These are phyloP conservation scores for Teleogryllus occipitalis DNA, from an alignment of 1,140 invertebrate genomes.

Conservation along the genomic window DNA sequence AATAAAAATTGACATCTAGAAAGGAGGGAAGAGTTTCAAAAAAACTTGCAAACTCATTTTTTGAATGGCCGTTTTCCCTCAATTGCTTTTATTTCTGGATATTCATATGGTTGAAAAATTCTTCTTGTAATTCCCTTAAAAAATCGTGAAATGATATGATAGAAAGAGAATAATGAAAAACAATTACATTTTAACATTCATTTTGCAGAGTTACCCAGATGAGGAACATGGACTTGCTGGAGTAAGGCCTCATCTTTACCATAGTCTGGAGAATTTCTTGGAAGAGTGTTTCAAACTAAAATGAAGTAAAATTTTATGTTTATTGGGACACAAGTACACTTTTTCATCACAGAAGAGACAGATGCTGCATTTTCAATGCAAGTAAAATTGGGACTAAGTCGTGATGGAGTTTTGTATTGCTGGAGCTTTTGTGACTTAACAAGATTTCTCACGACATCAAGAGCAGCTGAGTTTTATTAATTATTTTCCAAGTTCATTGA, in stretches of 20 bases:
- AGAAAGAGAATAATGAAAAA: no score
- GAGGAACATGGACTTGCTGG: slow-evolving; percentile 80
- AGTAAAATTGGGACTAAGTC: not conserved
- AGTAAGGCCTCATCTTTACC: slow-evolving; percentile 76
- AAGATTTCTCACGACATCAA: not conserved
- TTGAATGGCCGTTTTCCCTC: no score
- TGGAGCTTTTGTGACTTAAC: not conserved
- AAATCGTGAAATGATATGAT: no score
- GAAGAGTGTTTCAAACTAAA: slow-evolving; percentile 59
- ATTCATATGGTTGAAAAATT: no score
- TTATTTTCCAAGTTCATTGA: not conserved
- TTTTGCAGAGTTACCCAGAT: slow-evolving; percentile 79
- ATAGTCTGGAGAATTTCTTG: slow-evolving; percentile 80
- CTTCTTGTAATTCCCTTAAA: no score
- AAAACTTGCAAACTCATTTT: no score
- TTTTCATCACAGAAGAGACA: not conserved
- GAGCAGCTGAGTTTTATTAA: not conserved
- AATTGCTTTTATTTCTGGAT: no score
- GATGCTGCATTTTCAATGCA: not conserved
- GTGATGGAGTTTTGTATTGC: not conserved
- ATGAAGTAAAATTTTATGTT: not conserved
- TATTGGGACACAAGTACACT: not conserved
- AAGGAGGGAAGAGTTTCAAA: no score
- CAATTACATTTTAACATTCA: no score
- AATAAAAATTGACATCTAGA: no score